Evolutionary conservation across 2,797 vertebrate genomes (phyloP), one percentile per base, ranked within the genome.

Genomic region (Lepilemur septentrionalis): DNA sequence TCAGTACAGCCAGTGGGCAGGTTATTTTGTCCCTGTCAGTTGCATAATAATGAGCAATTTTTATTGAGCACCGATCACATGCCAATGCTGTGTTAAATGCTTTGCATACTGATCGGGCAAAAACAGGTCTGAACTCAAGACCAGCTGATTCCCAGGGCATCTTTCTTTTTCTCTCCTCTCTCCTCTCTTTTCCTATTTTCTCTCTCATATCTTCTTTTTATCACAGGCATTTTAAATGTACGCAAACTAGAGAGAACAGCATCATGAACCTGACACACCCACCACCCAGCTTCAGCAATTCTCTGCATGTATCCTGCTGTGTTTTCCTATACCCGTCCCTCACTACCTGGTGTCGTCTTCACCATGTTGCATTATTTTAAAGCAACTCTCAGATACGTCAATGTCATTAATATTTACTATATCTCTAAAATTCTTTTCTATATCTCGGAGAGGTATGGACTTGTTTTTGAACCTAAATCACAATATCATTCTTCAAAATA

Each of bases 361-460:
- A 32, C 43, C 52, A 69, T 35, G 4, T 57, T 93, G 59, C 11
- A 63, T 80, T 89, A 87, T 92, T 91, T 95, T 92, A 81, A 87
- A 95, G 30, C 57, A 76, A 93, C 52, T 65, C 43, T 78, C 52
- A 55, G 7, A 41, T 57, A 72, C 7, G 10, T 86, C 70, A 52
- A 38, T 89, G 84, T 86, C 78, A 55, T 89, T 65, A 70, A 6
- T 32, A 89, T 91, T 83, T 79, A 73, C 55, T 52, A 20, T 65
- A n/a, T 63, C 11, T 92, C 32, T 69, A 32, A 75, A 23, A 57
- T 23, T 57, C 22, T 57, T 57, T 57, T 57, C 22, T 52, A 23
- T 72, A n/a, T 63, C 11, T 92, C 32, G 63, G 28, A 70, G n/a
- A 79, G 2, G 52, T 25, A 79, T n/a, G 13, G 7, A 55, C 22